phyloP scores from a whole-genome alignment of 2,888 invertebrate genomes.

The Melanchra persicariae region DNA sequence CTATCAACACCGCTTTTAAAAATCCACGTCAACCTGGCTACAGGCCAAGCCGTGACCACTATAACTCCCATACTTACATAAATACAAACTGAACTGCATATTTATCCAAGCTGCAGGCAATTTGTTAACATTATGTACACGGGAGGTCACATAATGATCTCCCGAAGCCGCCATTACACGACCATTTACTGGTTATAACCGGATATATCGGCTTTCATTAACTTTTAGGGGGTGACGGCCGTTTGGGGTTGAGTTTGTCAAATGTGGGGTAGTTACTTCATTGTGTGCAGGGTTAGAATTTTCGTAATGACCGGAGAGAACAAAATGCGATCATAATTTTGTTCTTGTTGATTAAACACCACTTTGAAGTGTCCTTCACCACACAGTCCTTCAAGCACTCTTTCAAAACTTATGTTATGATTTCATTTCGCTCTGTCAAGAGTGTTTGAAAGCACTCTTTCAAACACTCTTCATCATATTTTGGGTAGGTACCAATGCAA shows the following conservation, averaged over 20 bases:
- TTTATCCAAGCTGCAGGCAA: constrained; percentile 60
- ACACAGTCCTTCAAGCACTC: too few species aligned
- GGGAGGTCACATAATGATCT: constrained; percentile 67
- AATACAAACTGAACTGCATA: constrained; percentile 55
- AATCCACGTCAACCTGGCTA: constrained; percentile 45
- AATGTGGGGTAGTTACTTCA: constrained; percentile 20
- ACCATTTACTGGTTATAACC: constrained; percentile 59
- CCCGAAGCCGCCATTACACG: constrained; percentile 62
- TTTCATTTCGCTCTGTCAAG: too few species aligned
- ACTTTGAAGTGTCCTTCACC: too few species aligned
- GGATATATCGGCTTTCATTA: constrained; percentile 64
- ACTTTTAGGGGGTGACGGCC: constrained; percentile 67
- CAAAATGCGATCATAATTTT: neutral
- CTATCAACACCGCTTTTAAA: constrained; percentile 35
- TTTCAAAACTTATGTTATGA: too few species aligned
- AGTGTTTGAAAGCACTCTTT: too few species aligned
- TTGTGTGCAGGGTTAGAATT: neutral
- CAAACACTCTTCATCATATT: too few species aligned
- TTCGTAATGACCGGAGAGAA: neutral
- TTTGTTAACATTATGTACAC: constrained; percentile 54
- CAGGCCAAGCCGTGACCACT: constrained; percentile 46
- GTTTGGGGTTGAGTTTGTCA: constrained; percentile 46
- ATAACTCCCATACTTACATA: constrained; percentile 47
- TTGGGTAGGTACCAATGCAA: too few species aligned
- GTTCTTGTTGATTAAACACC: neutral